Evolutionary conservation across 1,140 invertebrate genomes (phyloP).

Genomic region (Aplysia californica): DNA sequence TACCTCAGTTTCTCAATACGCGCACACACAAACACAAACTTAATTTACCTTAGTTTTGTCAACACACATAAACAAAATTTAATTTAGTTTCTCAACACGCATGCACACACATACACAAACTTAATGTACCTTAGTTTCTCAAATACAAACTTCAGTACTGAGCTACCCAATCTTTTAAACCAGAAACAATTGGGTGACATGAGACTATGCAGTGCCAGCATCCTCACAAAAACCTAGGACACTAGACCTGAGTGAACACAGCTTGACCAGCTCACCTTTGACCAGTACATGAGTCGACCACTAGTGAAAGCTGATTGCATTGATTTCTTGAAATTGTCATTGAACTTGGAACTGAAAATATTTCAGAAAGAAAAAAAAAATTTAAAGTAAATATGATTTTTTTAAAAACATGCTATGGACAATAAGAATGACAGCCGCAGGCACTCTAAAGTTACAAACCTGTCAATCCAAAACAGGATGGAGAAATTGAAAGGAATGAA

Average conservation of each 20-base stretch:
- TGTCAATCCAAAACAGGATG: not conserved
- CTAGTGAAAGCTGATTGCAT: conserved; percentile 40
- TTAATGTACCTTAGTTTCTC: too few species aligned
- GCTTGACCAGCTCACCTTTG: conserved; percentile 40
- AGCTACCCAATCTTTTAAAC: too few species aligned
- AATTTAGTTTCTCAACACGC: too few species aligned
- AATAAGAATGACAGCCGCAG: not conserved
- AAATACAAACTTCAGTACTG: too few species aligned
- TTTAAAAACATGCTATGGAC: not conserved
- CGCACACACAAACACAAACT: too few species aligned
- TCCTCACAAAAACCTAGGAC: not conserved
- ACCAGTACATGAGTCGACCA: conserved; percentile 53
- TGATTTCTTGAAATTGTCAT: conserved; percentile 49
- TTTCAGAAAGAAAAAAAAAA: not conserved
- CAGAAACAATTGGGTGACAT: not conserved
- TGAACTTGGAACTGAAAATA: conserved; percentile 45
- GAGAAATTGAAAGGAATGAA: not conserved
- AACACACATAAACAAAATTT: too few species aligned
- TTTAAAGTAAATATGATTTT: not conserved
- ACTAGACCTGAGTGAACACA: not conserved
- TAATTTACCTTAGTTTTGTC: too few species aligned
- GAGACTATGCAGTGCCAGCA: not conserved
- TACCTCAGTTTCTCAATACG: too few species aligned
- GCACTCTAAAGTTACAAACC: too few species aligned
- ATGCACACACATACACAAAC: not conserved